These are phyloP conservation scores for Nycticorax nycticorax DNA, from an alignment of 2,113 vertebrate genomes.

Conservation along the genomic window DNA sequence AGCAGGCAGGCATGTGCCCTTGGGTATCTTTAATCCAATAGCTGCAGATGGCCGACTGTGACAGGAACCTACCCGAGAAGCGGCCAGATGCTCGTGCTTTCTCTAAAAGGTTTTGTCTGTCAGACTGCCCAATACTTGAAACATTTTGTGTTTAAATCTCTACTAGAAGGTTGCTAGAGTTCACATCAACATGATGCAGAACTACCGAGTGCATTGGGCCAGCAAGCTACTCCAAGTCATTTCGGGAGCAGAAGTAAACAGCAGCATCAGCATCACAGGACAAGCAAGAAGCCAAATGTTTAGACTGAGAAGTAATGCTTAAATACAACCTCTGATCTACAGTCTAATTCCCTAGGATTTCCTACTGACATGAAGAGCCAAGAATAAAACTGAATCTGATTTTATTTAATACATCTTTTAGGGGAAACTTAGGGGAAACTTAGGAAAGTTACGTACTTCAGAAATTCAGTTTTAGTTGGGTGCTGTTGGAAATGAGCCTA, in stretches of 20 bases:
- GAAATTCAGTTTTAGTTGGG: not conserved
- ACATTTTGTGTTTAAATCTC: not conserved
- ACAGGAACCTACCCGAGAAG: not conserved
- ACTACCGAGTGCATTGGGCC: not conserved
- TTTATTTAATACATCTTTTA: constrained; percentile 19
- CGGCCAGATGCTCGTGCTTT: not conserved
- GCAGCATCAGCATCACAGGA: not conserved
- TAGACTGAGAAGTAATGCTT: not conserved
- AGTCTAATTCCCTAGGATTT: constrained; percentile 15
- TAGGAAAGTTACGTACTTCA: not conserved
- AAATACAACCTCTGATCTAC: not conserved
- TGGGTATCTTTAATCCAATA: not conserved
- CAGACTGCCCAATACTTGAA: not conserved
- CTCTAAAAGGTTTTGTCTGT: not conserved
- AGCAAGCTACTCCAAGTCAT: not conserved
- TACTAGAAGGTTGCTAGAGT: not conserved
- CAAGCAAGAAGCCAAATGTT: not conserved
- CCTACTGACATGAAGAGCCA: not conserved
- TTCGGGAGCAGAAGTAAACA: not conserved
- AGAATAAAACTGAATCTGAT: constrained; percentile 1
- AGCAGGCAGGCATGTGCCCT: not conserved
- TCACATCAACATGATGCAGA: not conserved
- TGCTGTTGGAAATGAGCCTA: not conserved
- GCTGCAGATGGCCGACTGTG: not conserved
- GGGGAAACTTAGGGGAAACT: too few species aligned